phyloP scores from a whole-genome alignment of 2,113 vertebrate genomes.

The Chroicocephalus ridibundus region DNA sequence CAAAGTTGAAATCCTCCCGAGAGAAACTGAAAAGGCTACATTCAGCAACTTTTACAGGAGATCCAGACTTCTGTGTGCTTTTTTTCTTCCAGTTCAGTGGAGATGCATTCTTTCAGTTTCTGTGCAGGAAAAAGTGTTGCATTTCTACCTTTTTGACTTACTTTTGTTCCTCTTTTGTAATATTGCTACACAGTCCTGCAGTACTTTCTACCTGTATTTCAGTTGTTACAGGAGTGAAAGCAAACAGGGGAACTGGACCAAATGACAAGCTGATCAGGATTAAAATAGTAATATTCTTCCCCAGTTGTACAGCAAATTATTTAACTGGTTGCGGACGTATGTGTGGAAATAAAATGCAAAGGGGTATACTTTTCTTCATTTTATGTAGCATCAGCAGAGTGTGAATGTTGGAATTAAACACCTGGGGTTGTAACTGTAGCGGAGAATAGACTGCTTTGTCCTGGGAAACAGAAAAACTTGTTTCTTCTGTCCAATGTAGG shows the following conservation, averaged over 20 bases:
- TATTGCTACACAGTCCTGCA: conserved; percentile 53
- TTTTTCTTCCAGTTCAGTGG: conserved; percentile 52
- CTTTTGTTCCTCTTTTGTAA: conserved; percentile 61
- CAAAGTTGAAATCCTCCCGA: conserved; percentile 57
- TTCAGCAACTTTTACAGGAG: conserved; percentile 66
- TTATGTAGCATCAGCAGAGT: conserved; percentile 42
- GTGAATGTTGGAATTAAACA: conserved; percentile 45
- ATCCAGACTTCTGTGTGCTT: conserved; percentile 57
- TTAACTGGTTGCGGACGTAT: conserved; percentile 1
- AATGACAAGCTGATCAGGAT: conserved; percentile 46
- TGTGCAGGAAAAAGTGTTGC: conserved; percentile 52
- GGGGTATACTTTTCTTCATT: conserved; percentile 13
- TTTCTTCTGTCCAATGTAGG: neutral
- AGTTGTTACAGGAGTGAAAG: conserved; percentile 31
- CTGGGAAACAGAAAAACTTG: conserved; percentile 8
- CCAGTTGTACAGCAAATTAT: neutral
- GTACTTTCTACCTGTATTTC: conserved; percentile 50
- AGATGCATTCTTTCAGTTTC: conserved; percentile 57
- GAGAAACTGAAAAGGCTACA: conserved; percentile 58
- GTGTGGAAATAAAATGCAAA: conserved; percentile 56
- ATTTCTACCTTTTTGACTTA: conserved; percentile 52
- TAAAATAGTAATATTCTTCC: conserved; percentile 28
- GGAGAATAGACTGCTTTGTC: conserved; percentile 24
- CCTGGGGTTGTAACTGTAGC: neutral
- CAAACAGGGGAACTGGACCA: conserved; percentile 58